Conservation (phyloP, 2,113 vertebrate species). For the Mola mola region DNA sequence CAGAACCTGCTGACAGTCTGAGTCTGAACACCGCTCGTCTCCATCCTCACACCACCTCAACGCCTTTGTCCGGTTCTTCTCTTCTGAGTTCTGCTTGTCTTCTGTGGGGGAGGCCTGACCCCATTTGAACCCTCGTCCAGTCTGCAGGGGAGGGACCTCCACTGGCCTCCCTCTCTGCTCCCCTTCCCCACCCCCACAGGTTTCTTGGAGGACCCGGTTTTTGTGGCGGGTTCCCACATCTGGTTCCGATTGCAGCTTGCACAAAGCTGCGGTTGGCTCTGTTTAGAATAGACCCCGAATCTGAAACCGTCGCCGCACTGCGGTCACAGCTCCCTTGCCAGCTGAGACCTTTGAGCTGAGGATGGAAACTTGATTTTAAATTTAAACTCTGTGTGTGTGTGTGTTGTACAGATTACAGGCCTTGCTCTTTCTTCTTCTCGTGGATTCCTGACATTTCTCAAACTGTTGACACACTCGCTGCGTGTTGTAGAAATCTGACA, state of each 20-base stretch:
- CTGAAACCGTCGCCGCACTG: constrained; percentile 81
- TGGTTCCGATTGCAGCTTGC: constrained; percentile 84
- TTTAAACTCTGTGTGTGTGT: constrained; percentile 55
- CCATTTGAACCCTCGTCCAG: constrained; percentile 3
- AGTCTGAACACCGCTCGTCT: too few species aligned
- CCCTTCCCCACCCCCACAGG: background rate
- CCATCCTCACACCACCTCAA: too few species aligned
- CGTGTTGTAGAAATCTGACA: constrained; percentile 12
- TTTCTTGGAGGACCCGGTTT: constrained; percentile 51
- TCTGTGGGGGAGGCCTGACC: background rate
- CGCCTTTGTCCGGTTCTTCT: too few species aligned
- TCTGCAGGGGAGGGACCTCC: too few species aligned
- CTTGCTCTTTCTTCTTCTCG: constrained; percentile 6
- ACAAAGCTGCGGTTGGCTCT: constrained; percentile 82
- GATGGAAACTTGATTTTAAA: constrained; percentile 77
- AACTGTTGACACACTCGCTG: constrained; percentile 4
- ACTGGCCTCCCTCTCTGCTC: background rate
- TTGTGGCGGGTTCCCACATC: constrained; percentile 80
- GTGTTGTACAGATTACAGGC: constrained; percentile 24
- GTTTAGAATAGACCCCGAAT: constrained; percentile 84
- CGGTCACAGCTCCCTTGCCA: constrained; percentile 77
- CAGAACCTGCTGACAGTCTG: too few species aligned
- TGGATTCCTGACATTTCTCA: constrained; percentile 58
- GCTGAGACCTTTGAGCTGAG: constrained; percentile 76
- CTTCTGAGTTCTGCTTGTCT: too few species aligned